A percentile compares a stretch with the other conserved stretches of the same genome.
These are phyloP conservation scores for Clarias gariepinus DNA, from an alignment of 2,113 vertebrate species.

Conservation along the genomic window DNA sequence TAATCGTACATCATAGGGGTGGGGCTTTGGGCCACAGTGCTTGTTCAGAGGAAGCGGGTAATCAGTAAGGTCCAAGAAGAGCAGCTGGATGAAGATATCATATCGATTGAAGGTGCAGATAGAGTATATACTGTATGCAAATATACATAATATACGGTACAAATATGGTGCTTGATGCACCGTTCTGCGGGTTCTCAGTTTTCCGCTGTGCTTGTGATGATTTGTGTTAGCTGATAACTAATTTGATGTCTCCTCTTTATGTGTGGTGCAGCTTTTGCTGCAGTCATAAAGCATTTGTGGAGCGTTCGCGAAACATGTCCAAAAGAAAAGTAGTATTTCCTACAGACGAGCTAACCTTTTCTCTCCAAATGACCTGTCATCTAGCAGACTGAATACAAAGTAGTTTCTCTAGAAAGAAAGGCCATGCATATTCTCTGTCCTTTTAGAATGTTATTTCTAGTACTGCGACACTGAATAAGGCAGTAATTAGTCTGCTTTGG, in stretches of 20 bases:
- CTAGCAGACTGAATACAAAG: slow-evolving; percentile 21
- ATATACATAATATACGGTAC: not conserved
- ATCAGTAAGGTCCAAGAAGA: slow-evolving; percentile 23
- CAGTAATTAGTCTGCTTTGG: not conserved
- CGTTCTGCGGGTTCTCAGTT: not conserved
- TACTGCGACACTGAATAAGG: not conserved
- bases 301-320: slow-evolving; percentile 24
- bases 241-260: not conserved
- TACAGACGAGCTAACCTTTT: slow-evolving; percentile 53
- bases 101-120: not conserved
- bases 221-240: not conserved
- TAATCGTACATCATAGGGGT: slow-evolving; percentile 55
- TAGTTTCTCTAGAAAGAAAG: not conserved
- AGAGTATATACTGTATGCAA: no score
- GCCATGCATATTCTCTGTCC: not conserved
- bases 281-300: not conserved
- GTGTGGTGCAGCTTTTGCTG: not conserved
- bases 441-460: not conserved
- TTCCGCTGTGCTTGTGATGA: not conserved
- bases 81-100: not conserved
- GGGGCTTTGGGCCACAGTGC: slow-evolving; percentile 10
- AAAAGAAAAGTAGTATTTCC: slow-evolving; percentile 21
- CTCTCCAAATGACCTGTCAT: slow-evolving; percentile 44
- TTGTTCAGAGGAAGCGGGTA: slow-evolving; percentile 1
- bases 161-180: not conserved